These are phyloP conservation scores for Formica exsecta DNA, from an alignment of 1,140 invertebrate genomes.

Conservation along the genomic window DNA sequence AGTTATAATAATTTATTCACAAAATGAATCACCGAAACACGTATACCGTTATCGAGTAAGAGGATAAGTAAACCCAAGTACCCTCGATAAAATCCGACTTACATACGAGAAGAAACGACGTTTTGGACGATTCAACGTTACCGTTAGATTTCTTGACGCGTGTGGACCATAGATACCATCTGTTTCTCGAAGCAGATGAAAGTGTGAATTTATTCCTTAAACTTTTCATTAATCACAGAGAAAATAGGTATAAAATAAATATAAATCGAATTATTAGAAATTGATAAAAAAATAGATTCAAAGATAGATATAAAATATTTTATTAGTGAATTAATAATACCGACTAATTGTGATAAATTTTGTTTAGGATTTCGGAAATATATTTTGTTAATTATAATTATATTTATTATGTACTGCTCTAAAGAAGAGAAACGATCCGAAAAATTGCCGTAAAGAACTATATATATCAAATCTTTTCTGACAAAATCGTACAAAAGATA, in stretches of 20 bases:
- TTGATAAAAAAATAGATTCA: not conserved
- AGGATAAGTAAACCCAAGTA: slow-evolving; percentile 74
- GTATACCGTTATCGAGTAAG: slow-evolving; percentile 81
- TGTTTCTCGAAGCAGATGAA: slow-evolving; percentile 7
- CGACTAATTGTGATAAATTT: not conserved
- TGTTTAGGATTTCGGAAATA: not conserved
- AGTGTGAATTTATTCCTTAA: not conserved
- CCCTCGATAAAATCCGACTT: slow-evolving; percentile 57
- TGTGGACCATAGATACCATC: slow-evolving; percentile 57
- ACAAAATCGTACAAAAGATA: too few relatives aligned
- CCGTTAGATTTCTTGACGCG: slow-evolving; percentile 74
- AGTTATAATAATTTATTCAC: slow-evolving; percentile 83
- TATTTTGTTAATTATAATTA: not conserved
- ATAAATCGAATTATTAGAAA: not conserved
- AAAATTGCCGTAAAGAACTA: too few relatives aligned
- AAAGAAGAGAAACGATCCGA: too few relatives aligned
- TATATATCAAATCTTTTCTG: too few relatives aligned
- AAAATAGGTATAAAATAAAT: not conserved
- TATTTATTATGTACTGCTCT: not conserved
- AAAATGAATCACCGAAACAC: slow-evolving; percentile 80
- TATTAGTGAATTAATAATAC: not conserved
- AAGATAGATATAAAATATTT: not conserved
- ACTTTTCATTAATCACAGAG: not conserved
- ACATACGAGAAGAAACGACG: slow-evolving; percentile 66
- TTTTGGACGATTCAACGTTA: slow-evolving; percentile 80